Percentiles rank a stretch among this genome's conserved stretches.
phyloP scores from a whole-genome alignment of 2,797 vertebrate species.

The Sebastes matsubarae region DNA sequence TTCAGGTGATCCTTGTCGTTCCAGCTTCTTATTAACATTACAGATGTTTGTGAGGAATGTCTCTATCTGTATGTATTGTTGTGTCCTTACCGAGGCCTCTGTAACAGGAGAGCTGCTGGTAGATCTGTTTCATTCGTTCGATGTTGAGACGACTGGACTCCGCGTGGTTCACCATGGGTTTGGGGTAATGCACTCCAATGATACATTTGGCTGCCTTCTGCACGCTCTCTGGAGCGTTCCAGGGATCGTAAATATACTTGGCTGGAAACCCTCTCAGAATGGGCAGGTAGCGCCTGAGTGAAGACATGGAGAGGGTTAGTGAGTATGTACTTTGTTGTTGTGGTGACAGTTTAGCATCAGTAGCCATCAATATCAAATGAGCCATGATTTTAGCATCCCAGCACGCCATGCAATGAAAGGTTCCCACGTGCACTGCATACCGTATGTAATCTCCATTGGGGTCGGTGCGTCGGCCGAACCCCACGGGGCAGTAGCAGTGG shows the following conservation, averaged over 20 bases:
- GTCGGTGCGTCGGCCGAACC: conserved; percentile 95
- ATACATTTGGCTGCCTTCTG: conserved; percentile 95
- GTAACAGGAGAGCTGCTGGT: conserved; percentile 90
- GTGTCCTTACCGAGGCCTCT: conserved; percentile 90
- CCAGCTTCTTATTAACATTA: neutral
- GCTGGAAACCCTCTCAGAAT: conserved; percentile 94
- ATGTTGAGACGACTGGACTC: conserved; percentile 96
- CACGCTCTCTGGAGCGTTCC: conserved; percentile 93
- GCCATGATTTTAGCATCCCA: neutral
- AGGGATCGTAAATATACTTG: conserved; percentile 97
- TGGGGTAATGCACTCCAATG: conserved; percentile 94
- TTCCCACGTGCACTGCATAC: conserved; percentile 60
- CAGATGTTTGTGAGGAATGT: neutral
- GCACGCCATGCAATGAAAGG: neutral
- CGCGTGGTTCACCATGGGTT: conserved; percentile 96
- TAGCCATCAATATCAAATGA: neutral
- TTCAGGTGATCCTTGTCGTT: neutral
- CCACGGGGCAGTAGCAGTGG: conserved; percentile 97
- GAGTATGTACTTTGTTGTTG: neutral
- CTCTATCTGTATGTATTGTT: fast-evolving
- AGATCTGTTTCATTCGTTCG: conserved; percentile 98
- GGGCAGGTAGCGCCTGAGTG: conserved; percentile 91
- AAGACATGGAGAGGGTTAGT: neutral
- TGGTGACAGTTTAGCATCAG: neutral
- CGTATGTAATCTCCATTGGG: conserved; percentile 98